These are phyloP conservation scores for Apistogramma diplotaenia DNA, from an alignment of 2,113 vertebrate species.

Conservation along the genomic window DNA sequence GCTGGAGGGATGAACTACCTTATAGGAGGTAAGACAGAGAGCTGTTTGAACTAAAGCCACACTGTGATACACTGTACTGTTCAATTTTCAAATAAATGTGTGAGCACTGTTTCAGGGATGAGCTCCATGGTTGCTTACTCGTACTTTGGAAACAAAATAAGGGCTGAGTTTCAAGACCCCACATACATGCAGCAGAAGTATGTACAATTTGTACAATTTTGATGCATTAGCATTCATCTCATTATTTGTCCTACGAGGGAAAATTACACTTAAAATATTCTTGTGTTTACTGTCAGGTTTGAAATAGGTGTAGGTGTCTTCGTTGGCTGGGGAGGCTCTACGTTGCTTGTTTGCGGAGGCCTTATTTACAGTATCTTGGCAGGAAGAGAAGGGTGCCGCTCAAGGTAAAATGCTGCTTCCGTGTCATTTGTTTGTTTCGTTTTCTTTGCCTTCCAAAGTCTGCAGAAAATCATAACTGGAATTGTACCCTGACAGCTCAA, in stretches of 20 bases:
- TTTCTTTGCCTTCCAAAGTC: neutral
- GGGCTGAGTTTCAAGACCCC: constrained; percentile 88
- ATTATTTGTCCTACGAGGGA: neutral
- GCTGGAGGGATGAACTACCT: constrained; percentile 89
- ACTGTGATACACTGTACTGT: neutral
- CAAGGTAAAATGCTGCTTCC: constrained; percentile 51
- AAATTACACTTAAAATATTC: neutral
- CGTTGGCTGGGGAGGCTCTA: constrained; percentile 91
- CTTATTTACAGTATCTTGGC: constrained; percentile 84
- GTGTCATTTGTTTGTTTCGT: neutral
- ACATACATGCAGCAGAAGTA: constrained; percentile 87
- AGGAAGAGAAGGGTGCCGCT: constrained; percentile 65
- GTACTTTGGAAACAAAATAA: constrained; percentile 89
- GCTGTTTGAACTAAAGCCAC: neutral
- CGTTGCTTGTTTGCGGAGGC: constrained; percentile 88
- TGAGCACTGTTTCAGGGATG: constrained; percentile 77
- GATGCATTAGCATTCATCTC: neutral
- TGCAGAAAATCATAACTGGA: neutral
- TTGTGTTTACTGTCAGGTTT: constrained; percentile 79
- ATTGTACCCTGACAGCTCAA: constrained; percentile 37
- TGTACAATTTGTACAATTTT: constrained; percentile 28
- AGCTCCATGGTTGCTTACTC: constrained; percentile 88
- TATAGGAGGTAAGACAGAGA: constrained; percentile 80
- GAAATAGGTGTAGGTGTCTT: constrained; percentile 92
- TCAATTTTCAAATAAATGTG: neutral